Evolutionary conservation across 2,113 vertebrate genomes (phyloP).

Genomic region (Lycaon pictus): DNA sequence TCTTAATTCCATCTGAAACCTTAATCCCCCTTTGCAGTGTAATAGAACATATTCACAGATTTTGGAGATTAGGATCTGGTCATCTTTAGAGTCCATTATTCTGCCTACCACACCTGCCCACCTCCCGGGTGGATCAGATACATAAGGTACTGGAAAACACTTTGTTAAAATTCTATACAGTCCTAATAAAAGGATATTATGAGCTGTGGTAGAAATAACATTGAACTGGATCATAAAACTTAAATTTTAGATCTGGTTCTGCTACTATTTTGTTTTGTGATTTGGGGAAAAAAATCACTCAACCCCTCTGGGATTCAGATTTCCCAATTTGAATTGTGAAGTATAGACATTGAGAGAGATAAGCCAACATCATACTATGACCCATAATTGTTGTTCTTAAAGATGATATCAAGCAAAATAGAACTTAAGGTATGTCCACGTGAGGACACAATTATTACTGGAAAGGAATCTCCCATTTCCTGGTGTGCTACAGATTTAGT

Average conservation of each 20-base stretch:
- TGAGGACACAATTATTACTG: background rate
- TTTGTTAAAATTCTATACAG: background rate
- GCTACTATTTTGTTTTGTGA: background rate
- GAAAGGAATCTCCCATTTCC: background rate
- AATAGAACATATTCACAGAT: background rate
- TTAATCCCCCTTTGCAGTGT: background rate
- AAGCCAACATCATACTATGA: background rate
- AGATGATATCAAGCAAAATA: background rate
- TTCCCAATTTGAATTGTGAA: constrained; percentile 36
- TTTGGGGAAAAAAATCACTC: background rate
- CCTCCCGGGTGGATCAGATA: background rate
- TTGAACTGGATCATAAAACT: background rate
- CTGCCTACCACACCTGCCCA: background rate
- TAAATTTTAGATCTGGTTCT: background rate
- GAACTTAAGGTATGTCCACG: background rate
- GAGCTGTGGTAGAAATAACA: background rate
- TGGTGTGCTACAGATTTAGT: background rate
- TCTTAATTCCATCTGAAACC: background rate
- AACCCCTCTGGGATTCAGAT: background rate
- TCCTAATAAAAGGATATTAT: background rate
- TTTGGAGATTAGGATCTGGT: background rate
- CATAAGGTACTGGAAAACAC: background rate
- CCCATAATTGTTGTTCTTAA: background rate
- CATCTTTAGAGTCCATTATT: background rate
- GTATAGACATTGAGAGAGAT: background rate